A percentile compares a stretch with the other conserved stretches of the same genome.
Evolutionary conservation across 1,140 invertebrate species (phyloP).

Genomic region (Drosophila pectinifera): DNA sequence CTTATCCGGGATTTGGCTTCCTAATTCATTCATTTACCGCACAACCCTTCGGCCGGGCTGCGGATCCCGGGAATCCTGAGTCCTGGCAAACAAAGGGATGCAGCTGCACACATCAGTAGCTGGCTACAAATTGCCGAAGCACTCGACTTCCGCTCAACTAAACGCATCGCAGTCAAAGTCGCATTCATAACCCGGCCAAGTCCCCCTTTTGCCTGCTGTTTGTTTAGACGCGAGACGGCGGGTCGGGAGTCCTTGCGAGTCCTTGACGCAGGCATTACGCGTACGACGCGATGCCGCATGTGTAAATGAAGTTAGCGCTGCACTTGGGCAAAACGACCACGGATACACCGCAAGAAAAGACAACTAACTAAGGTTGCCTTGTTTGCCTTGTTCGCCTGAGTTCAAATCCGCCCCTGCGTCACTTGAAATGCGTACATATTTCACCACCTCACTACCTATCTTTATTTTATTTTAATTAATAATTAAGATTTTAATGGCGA

Average conservation of each 20-base stretch:
- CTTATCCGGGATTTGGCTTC: conserved; percentile 55
- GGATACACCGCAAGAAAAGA: conserved; percentile 7
- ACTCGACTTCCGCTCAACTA: conserved; percentile 78
- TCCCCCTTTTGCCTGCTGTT: conserved; percentile 33
- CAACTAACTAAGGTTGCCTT: too few relatives aligned
- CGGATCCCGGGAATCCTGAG: too few relatives aligned
- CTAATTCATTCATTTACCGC: conserved; percentile 61
- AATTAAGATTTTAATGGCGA: too few relatives aligned
- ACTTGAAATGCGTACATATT: too few relatives aligned
- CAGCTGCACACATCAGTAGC: conserved; percentile 40
- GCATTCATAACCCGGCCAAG: conserved; percentile 30
- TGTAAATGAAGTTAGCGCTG: conserved; percentile 74
- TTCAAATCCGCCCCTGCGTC: too few relatives aligned
- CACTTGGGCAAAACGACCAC: conserved; percentile 41
- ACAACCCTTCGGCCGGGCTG: conserved; percentile 45
- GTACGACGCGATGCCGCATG: conserved; percentile 65
- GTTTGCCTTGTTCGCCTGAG: too few relatives aligned
- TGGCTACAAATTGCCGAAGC: conserved; percentile 77
- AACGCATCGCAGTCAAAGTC: conserved; percentile 67
- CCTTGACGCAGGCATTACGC: conserved; percentile 54
- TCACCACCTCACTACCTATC: too few relatives aligned
- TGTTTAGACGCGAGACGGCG: conserved; percentile 49
- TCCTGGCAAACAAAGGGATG: conserved; percentile 39
- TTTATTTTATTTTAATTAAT: too few relatives aligned
- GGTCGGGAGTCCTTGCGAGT: background rate